Conservation (phyloP, 1,140 invertebrate species). For the Reticulitermes speratus region DNA sequence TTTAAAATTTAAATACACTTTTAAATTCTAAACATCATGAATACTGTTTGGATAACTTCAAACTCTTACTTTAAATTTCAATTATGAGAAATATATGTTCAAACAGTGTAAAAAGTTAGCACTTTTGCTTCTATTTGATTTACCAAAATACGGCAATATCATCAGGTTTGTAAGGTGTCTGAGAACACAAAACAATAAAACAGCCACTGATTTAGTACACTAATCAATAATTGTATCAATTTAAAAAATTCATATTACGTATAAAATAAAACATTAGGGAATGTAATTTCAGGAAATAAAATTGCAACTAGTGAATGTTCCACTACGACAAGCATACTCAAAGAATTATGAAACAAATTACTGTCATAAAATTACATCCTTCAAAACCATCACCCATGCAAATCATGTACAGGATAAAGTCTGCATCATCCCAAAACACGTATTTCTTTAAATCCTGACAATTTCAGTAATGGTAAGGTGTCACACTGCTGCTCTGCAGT, state of each 20-base stretch:
- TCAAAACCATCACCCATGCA: too few species aligned
- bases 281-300: slow-evolving; percentile 1
- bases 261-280: background rate
- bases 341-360: background rate
- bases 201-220: background rate
- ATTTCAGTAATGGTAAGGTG: too few species aligned
- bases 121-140: background rate
- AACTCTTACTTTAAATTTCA: background rate
- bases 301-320: background rate
- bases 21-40: slow-evolving; percentile 5
- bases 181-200: background rate
- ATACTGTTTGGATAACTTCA: background rate
- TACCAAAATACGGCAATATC: background rate
- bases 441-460: too few species aligned
- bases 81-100: slow-evolving; percentile 1
- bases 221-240: background rate
- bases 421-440: too few species aligned
- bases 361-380: too few species aligned
- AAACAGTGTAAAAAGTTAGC: background rate
- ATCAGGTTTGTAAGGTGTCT: background rate
- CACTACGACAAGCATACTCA: background rate
- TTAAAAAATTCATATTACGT: background rate
- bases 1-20: background rate
- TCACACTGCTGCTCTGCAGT: too few species aligned
- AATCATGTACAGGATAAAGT: too few species aligned